These are phyloP conservation scores for Aptenodytes patagonicus DNA, from an alignment of 2,113 vertebrate species.

Conservation along the genomic window DNA sequence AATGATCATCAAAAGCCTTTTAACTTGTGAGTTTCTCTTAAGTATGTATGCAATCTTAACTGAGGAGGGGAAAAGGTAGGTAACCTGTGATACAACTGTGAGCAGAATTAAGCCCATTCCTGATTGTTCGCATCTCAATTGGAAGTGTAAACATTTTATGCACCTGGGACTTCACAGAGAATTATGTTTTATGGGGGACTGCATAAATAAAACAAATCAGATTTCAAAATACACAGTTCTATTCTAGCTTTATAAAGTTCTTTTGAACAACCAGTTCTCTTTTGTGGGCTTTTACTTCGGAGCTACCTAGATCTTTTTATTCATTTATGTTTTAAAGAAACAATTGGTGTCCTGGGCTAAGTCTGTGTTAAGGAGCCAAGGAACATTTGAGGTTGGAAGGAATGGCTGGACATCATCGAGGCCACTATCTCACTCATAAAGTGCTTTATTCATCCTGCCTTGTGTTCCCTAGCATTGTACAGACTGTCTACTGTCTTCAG, in stretches of 20 bases:
- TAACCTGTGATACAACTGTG: background rate
- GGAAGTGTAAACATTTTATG: background rate
- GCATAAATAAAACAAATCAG: background rate
- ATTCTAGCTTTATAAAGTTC: background rate
- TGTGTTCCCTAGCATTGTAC: background rate
- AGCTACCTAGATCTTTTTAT: background rate
- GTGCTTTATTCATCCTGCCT: background rate
- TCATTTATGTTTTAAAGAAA: background rate
- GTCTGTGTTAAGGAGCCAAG: background rate
- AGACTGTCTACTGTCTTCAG: background rate
- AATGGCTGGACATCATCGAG: background rate
- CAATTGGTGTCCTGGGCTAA: background rate
- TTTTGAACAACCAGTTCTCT: background rate
- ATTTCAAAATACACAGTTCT: background rate
- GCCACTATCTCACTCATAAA: background rate
- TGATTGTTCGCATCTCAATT: background rate
- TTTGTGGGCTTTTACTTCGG: background rate
- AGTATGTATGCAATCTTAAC: background rate
- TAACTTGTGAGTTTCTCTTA: background rate
- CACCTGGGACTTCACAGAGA: background rate
- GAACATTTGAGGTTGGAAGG: background rate
- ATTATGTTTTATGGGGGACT: background rate
- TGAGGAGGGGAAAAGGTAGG: background rate
- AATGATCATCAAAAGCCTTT: background rate
- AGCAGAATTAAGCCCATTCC: background rate